Conservation (phyloP, 2,797 vertebrate genomes). For the Bryconaethiops microstoma region DNA sequence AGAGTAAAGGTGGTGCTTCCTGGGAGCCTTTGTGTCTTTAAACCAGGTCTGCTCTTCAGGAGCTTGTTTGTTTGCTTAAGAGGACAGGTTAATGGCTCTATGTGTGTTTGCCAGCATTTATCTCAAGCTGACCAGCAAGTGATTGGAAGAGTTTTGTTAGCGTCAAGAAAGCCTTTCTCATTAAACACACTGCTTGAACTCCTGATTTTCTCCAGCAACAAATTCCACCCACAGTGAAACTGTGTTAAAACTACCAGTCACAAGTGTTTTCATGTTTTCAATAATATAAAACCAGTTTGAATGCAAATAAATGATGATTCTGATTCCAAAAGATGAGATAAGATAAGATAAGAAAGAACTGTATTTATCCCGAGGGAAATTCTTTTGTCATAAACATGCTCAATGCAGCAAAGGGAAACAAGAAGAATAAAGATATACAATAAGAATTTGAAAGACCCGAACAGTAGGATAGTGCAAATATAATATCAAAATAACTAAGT, state of each 20-base stretch:
- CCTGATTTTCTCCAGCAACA: not conserved
- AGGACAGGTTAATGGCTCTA: not conserved
- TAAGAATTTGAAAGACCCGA: no score
- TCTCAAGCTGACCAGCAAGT: not conserved
- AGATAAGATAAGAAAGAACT: no score
- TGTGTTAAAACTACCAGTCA: not conserved
- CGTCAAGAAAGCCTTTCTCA: not conserved
- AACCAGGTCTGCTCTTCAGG: conserved; percentile 7
- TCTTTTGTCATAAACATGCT: no score
- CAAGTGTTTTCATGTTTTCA: not conserved
- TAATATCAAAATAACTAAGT: no score
- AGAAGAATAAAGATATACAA: no score
- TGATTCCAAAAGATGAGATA: no score
- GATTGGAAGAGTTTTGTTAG: not conserved
- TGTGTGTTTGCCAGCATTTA: not conserved
- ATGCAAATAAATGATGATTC: no score
- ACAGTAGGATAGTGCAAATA: no score
- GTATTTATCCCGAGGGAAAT: no score
- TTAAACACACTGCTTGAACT: not conserved
- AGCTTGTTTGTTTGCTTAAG: not conserved
- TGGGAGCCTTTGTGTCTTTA: conserved; percentile 6
- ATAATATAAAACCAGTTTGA: no score
- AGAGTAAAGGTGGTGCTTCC: not conserved
- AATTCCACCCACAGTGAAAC: not conserved
- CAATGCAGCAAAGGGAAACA: no score